Evolutionary conservation across 2,113 vertebrate species (phyloP), one percentile per base, ranked within the genome.

Genomic region (Sander lucioperca): DNA sequence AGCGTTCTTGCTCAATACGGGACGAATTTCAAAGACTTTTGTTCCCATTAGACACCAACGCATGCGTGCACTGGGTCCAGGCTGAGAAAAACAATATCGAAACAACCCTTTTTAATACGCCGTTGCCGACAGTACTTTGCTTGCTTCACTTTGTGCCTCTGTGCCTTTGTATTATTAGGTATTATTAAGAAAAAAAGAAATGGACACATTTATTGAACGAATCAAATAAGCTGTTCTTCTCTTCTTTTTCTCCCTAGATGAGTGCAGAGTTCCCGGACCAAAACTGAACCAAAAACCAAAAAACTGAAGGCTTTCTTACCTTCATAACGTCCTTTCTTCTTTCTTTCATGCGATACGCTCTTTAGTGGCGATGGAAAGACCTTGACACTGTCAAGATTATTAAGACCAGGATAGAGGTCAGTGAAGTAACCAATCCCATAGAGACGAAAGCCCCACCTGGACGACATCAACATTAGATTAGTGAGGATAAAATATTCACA

Each of bases 191-290:
- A 14, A 36, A 30, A 0, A 36, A 2, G 7, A 33, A 30, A 30
- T 30, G 25, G 3, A 59, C 25, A 30, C 3, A 14, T 4, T n/a
- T 15, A 2, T 21, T n/a, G 1, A 54, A 23, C 30, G 1, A 13
- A 14, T 54, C 3, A 1, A 70, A 19, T 54, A 53, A 53, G 0
- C 19, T 39, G 50, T n/a, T 7, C 12, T 45, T 13, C 18, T 77
- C 18, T n/a, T 59, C 53, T 45, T 64, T 39, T 30, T 51, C 33
- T 58, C 16, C 33, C 5, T 65, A 78, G 76, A 78, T 78, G 76
- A 78, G 54, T 1, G 27, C 56, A 21, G 76, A 77, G 0, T 77
- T 50, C 39, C 2, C 0, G 0, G 56, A 69, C 21, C 15, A 69
- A 6, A 61, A 51, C 65, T 78, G 69, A 80, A 25, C 25, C 25